A percentile compares a stretch with the other conserved stretches of the same genome.
phyloP scores from a whole-genome alignment of 2,797 vertebrate genomes.

The Siniperca obscura region DNA sequence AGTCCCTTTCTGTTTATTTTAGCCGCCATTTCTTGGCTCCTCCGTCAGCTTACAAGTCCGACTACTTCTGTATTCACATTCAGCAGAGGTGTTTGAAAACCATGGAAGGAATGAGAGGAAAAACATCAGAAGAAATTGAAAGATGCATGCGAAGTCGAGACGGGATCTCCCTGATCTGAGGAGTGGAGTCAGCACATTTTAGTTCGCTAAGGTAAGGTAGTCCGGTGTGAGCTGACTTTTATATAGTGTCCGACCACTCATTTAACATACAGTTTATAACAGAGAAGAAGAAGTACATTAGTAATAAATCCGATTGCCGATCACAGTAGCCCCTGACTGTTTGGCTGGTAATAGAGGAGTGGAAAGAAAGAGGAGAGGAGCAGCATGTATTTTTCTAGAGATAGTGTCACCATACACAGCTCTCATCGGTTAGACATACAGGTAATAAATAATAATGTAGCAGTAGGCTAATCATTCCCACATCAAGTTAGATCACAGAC shows the following conservation, averaged over 20 bases:
- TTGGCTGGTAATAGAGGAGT: constrained; percentile 72
- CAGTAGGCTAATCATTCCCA: constrained; percentile 51
- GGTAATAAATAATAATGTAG: constrained; percentile 74
- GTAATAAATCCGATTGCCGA: constrained; percentile 78
- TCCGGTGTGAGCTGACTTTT: constrained; percentile 65
- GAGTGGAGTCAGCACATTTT: constrained; percentile 45
- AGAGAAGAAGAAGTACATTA: constrained; percentile 64
- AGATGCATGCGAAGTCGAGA: constrained; percentile 72
- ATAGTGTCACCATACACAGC: constrained; percentile 65
- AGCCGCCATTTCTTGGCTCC: constrained; percentile 34
- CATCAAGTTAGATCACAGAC: constrained; percentile 49
- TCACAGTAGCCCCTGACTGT: constrained; percentile 83
- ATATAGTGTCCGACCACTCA: constrained; percentile 50
- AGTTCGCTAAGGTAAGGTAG: constrained; percentile 60
- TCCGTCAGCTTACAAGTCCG: constrained; percentile 26
- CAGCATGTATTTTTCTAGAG: constrained; percentile 66
- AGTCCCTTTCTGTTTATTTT: constrained; percentile 44
- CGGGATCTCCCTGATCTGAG: constrained; percentile 65
- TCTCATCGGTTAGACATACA: constrained; percentile 60
- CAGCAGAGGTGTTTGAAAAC: constrained; percentile 53
- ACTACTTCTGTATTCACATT: constrained; percentile 67
- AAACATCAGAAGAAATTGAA: constrained; percentile 47
- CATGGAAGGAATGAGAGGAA: constrained; percentile 32
- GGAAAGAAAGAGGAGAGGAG: constrained; percentile 53
- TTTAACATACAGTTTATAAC: constrained; percentile 52